Evolutionary conservation across 2,113 vertebrate species (phyloP), one percentile per base, ranked within the genome.

Genomic region (Cephalopterus ornatus): DNA sequence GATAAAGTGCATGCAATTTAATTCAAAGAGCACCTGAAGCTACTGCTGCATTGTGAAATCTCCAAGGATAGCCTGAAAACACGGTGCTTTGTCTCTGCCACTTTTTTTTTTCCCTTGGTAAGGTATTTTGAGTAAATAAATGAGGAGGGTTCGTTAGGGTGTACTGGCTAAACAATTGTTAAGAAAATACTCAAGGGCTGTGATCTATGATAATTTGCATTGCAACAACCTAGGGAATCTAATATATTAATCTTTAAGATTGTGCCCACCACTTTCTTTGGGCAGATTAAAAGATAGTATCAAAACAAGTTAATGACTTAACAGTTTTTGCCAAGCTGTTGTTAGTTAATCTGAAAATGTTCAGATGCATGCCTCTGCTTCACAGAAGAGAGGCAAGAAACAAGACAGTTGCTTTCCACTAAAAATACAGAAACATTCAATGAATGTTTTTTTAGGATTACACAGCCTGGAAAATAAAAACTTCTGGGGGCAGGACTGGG

Each of bases 101-200:
- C 76, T 70, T 76, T 23, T 26, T 42, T 21, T 47, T 50, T 49
- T 23, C 4, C 50, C 52, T 77, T 19, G 18, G 32, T 75, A 91
- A 87, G 35, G 39, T 76, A 73, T 87, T 91, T 89, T n/a, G 53
- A 52, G 32, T 46, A 93, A 94, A 89, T 74, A 92, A 79, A 89
- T 20, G 27, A 87, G 28, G 28, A 71, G 18, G 24, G 20, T 44
- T 92, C 63, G 44, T 83, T 84, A 92, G 10, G 0, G 6, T 41
- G 44, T n/a, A 18, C 28, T 76, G n/a, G 23, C 41, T 93, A 85
- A 91, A 89, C 53, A 68, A 18, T 68, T 74, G 22, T 84, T 87
- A 85, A 49, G 42, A 90, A 81, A 88, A 94, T 49, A 49, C n/a
- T 63, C 68, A n/a, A 24, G 23, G 19, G 21, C 24, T 83, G 52